Base-by-base conservation (phyloP, 1,140 invertebrate species). In the Scaptomyza montana region DNA sequence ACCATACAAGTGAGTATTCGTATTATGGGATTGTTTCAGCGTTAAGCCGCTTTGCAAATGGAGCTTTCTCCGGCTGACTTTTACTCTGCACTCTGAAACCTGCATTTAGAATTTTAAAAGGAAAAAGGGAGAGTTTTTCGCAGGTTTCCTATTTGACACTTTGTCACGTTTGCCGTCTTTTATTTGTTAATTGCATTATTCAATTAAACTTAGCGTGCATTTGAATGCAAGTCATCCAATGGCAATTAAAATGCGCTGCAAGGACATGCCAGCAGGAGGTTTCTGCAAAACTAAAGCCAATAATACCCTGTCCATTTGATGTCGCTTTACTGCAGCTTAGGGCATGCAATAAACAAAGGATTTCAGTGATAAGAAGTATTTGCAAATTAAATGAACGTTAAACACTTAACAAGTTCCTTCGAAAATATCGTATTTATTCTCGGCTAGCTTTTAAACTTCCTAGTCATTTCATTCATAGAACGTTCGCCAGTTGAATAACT, bases 1-100 rank as follows among this genome's bases (percentile, higher is more conserved):
- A 95, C 94, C 16, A 93, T 94, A 33, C 92, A 93, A 72, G 93
- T 95, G 47, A 91, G 92, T 77, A 50, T 36, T 45, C 36, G 54
- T 25, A 25, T 4, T 25, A 7, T 6, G 30, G 7, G 30, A 33
- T 33, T 33, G 33, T 25, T 47, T 4, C n/a, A 55, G 47, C 12
- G 13, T 43, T 36, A 41, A 56, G 16, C 8, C 16, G 36, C 45
- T 13, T 39, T 39, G 46, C 56, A 73, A 64, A 25, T 47, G 59
- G 45, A 36, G 54, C 63, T 69, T 36, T 43, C 21, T 55, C 49
- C 25, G 25, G 28, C 16, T 28, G 7, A 13, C 12, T 13, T 9
- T n/a, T 2, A 25, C 21, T n/a, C 25, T 28, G 16, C 8, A 47
- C n/a, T 33, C 30, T 5, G 30, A 33, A 3, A 33, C 30, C 30